Evolutionary conservation across 2,797 vertebrate genomes (phyloP).

Genomic region (Smutsia temminckii): DNA sequence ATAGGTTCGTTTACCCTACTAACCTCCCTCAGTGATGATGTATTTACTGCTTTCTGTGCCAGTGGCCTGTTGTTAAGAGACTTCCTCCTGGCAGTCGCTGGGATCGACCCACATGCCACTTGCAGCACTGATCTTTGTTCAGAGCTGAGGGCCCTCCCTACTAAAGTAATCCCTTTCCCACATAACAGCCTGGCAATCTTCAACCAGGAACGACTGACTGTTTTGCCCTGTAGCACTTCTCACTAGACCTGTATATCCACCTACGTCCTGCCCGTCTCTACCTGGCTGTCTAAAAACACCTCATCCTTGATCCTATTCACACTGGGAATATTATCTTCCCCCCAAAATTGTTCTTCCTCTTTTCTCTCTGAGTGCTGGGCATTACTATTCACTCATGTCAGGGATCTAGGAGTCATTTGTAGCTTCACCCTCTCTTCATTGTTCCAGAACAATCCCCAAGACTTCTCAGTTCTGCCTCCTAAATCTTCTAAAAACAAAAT

Average conservation of each 20-base stretch:
- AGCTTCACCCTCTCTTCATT: slow-evolving; percentile 8
- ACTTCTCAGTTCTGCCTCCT: slow-evolving; percentile 1
- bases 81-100: background rate
- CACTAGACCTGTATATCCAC: too few relatives aligned
- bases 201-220: background rate
- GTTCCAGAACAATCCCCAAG: background rate
- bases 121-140: slow-evolving; percentile 19
- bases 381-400: background rate
- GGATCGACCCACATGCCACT: background rate
- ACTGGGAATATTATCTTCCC: slow-evolving; percentile 28
- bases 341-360: slow-evolving; percentile 63
- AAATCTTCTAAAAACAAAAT: background rate
- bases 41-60: background rate
- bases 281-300: background rate
- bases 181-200: background rate
- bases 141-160: background rate
- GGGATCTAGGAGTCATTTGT: slow-evolving; percentile 4
- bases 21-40: background rate
- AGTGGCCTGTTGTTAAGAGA: background rate
- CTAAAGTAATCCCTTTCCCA: background rate
- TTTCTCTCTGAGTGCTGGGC: slow-evolving; percentile 34
- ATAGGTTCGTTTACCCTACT: background rate
- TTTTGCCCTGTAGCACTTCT: background rate
- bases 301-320: slow-evolving; percentile 56
- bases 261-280: background rate